Conservation (phyloP, 2,113 vertebrate species). For the Mesitornis unicolor region DNA sequence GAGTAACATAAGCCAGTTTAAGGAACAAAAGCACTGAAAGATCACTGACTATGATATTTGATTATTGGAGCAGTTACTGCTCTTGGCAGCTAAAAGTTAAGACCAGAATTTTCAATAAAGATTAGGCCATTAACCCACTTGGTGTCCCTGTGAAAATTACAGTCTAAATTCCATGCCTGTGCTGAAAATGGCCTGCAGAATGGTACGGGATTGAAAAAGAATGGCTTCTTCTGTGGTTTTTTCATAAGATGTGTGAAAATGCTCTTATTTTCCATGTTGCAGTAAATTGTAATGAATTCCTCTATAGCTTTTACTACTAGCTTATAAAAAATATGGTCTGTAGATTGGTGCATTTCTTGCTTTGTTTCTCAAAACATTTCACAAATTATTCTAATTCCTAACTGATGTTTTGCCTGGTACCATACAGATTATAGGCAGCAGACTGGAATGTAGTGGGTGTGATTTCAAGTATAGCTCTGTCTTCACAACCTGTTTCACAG, state of each 20-base stretch:
- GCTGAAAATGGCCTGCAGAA: neutral
- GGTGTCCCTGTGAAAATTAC: conserved; percentile 2
- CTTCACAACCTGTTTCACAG: neutral
- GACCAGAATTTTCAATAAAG: neutral
- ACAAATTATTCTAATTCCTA: neutral
- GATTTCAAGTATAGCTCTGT: neutral
- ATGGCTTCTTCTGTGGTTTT: neutral
- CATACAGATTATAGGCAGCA: neutral
- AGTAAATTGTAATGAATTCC: neutral
- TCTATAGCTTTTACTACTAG: neutral
- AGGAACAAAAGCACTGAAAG: neutral
- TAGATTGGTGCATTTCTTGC: neutral
- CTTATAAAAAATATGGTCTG: neutral
- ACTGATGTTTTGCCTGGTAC: neutral
- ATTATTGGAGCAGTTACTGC: conserved; percentile 23
- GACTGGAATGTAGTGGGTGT: neutral
- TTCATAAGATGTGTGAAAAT: neutral
- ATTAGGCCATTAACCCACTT: neutral
- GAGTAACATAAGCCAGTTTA: neutral
- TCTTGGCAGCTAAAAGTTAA: neutral
- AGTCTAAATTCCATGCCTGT: neutral
- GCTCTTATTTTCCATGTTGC: neutral
- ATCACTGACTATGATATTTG: neutral
- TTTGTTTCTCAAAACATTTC: neutral
- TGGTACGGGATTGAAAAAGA: neutral